Conservation (phyloP, 2,113 vertebrate species). For the Ibidorhyncha struthersii region DNA sequence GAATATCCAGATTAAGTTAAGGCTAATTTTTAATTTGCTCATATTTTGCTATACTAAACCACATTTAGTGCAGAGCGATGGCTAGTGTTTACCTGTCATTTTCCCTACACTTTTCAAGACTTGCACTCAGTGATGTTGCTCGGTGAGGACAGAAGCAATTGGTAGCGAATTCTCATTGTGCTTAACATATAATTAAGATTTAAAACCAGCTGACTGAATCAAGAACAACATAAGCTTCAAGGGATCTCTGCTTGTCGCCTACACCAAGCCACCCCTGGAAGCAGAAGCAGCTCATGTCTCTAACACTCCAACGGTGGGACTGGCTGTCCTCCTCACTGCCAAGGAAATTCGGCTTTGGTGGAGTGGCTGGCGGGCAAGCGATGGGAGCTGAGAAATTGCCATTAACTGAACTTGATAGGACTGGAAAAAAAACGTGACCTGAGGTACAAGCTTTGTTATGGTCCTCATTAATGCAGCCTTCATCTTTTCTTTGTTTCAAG, state of each 20-base stretch:
- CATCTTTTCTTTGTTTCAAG: conserved; percentile 17
- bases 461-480: not conserved
- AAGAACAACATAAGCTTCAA: not conserved
- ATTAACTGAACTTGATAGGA: not conserved
- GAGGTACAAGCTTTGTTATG: not conserved
- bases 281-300: not conserved
- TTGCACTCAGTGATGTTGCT: not conserved
- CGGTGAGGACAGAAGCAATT: not conserved
- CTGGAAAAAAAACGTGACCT: not conserved
- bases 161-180: rapidly evolving
- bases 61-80: rapidly evolving
- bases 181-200: not conserved
- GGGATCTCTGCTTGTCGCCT: not conserved
- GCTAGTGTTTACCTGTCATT: not conserved
- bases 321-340: not conserved
- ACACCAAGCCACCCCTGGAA: not conserved
- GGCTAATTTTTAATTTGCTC: not conserved
- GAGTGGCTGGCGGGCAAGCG: not conserved
- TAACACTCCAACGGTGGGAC: rapidly evolving
- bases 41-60: not conserved
- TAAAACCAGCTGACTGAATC: not conserved
- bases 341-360: not conserved
- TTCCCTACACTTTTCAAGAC: not conserved
- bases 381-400: not conserved
- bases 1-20: not conserved